phyloP scores from a whole-genome alignment of 1,140 invertebrate genomes.

The Neoseiulus cucumeris region DNA sequence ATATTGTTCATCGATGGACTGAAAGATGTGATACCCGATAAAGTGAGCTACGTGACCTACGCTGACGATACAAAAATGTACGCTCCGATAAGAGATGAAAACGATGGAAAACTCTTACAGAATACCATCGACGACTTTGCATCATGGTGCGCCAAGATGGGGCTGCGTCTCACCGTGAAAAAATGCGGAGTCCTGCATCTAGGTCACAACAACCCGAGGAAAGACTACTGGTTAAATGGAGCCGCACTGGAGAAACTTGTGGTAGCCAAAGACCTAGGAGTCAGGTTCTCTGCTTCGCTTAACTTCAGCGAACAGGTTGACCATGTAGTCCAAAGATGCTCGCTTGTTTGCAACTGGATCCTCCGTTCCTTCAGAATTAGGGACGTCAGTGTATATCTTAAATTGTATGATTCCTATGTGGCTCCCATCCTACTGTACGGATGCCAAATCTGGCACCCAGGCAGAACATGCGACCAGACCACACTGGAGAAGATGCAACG shows the following conservation, averaged over 20 bases:
- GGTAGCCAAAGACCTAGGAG: neutral
- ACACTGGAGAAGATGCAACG: no score
- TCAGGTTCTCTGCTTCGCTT: neutral
- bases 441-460: neutral
- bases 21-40: neutral
- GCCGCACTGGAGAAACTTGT: neutral
- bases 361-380: neutral
- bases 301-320: neutral
- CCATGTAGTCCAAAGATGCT: neutral
- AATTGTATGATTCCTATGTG: neutral
- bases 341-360: neutral
- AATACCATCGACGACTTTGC: neutral
- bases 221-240: neutral
- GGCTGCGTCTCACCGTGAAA: neutral
- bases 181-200: neutral
- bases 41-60: neutral
- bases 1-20: neutral
- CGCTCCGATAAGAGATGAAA: neutral
- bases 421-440: neutral
- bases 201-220: neutral
- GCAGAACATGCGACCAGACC: no score
- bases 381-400: neutral
- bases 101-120: neutral
- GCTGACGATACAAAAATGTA: neutral
- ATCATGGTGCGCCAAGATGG: neutral